A percentile compares a stretch with the other conserved stretches of the same genome.
Conservation (phyloP, 2,888 invertebrate species). For the Harmothoe impar region DNA sequence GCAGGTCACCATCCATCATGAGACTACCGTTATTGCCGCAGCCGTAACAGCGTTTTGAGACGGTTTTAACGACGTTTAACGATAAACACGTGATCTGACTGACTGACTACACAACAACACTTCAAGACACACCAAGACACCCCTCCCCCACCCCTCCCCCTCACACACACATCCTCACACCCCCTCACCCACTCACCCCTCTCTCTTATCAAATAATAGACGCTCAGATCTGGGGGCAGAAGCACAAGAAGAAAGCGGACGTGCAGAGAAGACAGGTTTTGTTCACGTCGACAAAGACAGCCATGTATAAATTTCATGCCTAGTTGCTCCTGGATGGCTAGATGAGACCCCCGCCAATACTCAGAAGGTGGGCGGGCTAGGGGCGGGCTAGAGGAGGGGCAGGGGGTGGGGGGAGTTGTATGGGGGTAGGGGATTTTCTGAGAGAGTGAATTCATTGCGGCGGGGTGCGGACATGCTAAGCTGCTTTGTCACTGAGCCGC, state of each 20-base stretch:
- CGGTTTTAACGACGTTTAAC: background rate
- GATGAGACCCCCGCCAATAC: too few species aligned
- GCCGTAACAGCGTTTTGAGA: background rate
- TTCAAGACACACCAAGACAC: too few species aligned
- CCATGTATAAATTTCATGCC: slow-evolving; percentile 42
- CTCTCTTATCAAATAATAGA: slow-evolving; percentile 25
- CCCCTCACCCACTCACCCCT: background rate
- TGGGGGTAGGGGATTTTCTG: slow-evolving; percentile 1
- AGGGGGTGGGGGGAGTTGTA: background rate
- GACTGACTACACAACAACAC: background rate
- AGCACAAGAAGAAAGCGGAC: background rate
- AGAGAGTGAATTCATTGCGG: slow-evolving; percentile 19
- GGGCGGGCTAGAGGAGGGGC: background rate
- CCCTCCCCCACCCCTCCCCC: background rate
- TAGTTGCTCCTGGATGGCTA: background rate
- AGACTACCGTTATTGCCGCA: background rate
- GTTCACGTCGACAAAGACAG: background rate
- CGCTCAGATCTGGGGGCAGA: background rate
- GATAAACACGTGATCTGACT: background rate
- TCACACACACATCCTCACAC: background rate
- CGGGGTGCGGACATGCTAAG: background rate
- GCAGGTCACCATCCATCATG: background rate
- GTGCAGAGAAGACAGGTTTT: background rate
- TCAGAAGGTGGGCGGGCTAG: background rate
- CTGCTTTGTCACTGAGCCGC: slow-evolving; percentile 17